Evolutionary conservation across 2,888 invertebrate species (phyloP).

Genomic region (Quadroppia sp.): DNA sequence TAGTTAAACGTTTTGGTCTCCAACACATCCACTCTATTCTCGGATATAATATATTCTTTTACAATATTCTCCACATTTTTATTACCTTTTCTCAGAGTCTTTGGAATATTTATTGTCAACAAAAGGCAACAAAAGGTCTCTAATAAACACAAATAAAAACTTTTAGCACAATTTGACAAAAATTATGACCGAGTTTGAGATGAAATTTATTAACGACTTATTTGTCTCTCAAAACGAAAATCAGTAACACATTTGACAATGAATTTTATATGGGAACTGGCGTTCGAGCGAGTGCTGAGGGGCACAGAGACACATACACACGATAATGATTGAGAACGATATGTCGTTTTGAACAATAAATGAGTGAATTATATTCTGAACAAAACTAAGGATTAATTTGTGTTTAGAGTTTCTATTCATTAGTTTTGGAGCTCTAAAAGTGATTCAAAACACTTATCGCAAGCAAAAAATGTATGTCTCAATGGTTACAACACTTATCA

Average conservation of each 20-base stretch:
- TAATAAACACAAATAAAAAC: background rate
- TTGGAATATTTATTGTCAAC: constrained; percentile 2
- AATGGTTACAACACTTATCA: constrained; percentile 4
- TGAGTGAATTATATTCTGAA: too few species aligned
- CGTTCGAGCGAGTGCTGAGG: background rate
- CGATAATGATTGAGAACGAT: too few species aligned
- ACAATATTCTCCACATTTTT: background rate
- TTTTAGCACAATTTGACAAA: background rate
- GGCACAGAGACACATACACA: background rate
- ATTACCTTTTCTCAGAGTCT: constrained; percentile 1
- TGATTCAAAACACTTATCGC: constrained; percentile 11
- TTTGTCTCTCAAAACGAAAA: background rate
- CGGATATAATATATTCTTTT: too few species aligned
- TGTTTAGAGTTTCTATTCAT: constrained; percentile 2
- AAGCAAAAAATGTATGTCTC: background rate
- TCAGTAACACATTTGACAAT: background rate
- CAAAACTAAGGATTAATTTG: too few species aligned
- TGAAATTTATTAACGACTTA: background rate
- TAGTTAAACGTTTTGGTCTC: constrained; percentile 22
- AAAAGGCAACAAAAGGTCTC: background rate
- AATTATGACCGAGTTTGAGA: background rate
- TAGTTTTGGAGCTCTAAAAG: background rate
- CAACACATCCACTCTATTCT: background rate
- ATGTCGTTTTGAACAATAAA: background rate
- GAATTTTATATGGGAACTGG: background rate